A percentile compares a stretch with the other conserved stretches of the same genome.
phyloP scores from a whole-genome alignment of 2,113 vertebrate species.

The Petrocephalus microphthalmus region DNA sequence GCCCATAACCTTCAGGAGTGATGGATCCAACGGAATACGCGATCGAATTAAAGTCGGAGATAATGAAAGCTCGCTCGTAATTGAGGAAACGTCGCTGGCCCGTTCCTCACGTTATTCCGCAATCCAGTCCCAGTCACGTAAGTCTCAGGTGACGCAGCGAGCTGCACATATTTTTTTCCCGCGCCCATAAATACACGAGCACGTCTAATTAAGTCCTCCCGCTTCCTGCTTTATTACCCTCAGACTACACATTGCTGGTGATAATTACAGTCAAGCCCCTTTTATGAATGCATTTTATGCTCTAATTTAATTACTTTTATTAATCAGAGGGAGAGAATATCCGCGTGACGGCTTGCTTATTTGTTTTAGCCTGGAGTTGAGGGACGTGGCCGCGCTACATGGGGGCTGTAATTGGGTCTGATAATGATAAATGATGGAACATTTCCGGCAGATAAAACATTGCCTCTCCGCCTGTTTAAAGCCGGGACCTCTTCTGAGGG shows the following conservation, averaged over 20 bases:
- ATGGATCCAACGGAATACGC: conserved; percentile 20
- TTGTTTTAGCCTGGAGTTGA: conserved; percentile 45
- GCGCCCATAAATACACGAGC: conserved; percentile 49
- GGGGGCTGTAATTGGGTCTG: conserved; percentile 35
- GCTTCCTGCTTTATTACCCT: conserved; percentile 55
- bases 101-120: conserved; percentile 49
- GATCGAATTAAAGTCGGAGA: conserved; percentile 40
- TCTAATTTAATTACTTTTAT: conserved; percentile 63
- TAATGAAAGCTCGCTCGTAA: conserved; percentile 49
- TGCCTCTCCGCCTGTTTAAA: conserved; percentile 33
- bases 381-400: conserved; percentile 43
- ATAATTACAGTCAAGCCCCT: conserved; percentile 53
- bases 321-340: conserved; percentile 45
- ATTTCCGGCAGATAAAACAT: conserved; percentile 47
- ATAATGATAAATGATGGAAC: conserved; percentile 54
- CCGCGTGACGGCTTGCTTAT: conserved; percentile 34
- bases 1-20: conserved; percentile 13
- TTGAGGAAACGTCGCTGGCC: conserved; percentile 33
- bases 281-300: conserved; percentile 50
- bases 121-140: conserved; percentile 50
- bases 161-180: conserved; percentile 30
- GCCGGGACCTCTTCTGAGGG: conserved; percentile 31
- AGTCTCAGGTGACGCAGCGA: conserved; percentile 50
- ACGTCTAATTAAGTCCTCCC: conserved; percentile 61
- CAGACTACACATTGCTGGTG: conserved; percentile 42